Evolutionary conservation across 2,797 vertebrate species (phyloP), one percentile per base, ranked within the genome.

Genomic region (Poeciliopsis infans): DNA sequence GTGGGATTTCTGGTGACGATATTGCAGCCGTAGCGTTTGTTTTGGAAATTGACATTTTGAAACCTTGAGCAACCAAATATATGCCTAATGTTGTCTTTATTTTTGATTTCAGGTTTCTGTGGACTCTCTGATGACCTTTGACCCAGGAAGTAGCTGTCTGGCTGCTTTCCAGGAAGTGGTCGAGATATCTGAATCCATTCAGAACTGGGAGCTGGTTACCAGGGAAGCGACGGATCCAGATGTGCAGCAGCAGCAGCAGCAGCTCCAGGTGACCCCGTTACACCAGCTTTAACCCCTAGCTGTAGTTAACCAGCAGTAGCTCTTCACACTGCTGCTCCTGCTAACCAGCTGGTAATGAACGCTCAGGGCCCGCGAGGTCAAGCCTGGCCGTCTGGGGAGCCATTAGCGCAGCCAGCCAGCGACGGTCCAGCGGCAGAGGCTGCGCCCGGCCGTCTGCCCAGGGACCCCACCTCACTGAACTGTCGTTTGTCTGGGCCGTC

Each of bases 311-410:
- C 72, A 85, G 82, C 74, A 23, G 3, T 16, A 76, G 80, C 82
- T 83, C 78, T 76, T 82, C 28, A 2, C 16, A 8, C 84, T 84
- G 84, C 64, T 74, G 3, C 53, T 83, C 84, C 86, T 57, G 78
- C 88, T 92, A 92, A 92, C 91, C 90, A 90, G 87, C 90, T 85
- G 80, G 77, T 94, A 95, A 95, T 95, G 88, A 93, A 95, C 94
- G 90, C 89, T 59, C 84, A 20, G 77, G 91, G 85, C 92, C 93
- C 78, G 86, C 55, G 80, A 91, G 93, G 95, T 95, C 94, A 95
- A 88, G 82, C 85, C 84, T 57, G 85, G 81, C 81, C 83, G 91
- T 93, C 95, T 91, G 74, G 93, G 94, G 95, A 95, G 89, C 94
- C 92, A 94, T 96, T 96, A 95, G 92, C 72, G 77, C 88, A 84